Evolutionary conservation across 2,797 vertebrate species (phyloP), one percentile per base, ranked within the genome.

Genomic region (Podargus strigoides): DNA sequence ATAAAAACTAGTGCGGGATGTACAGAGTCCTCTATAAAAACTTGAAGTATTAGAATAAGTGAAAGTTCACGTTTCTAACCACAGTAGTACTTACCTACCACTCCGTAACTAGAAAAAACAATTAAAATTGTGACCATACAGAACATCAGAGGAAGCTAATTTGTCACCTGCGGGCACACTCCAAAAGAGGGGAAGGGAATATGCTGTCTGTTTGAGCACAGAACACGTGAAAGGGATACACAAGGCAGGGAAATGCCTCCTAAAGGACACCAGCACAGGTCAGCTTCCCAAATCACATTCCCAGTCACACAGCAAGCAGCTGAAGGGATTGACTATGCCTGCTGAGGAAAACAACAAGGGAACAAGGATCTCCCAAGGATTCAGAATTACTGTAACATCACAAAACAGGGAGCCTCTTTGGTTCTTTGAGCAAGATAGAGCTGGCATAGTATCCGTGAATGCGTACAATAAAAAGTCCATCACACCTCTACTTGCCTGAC

Each of bases 371-470:
- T 7, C 14, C 14, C 7, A 12, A 12, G 26, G 41, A 28, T 28
- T 49, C 46, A 28, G 28, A 21, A 28, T 46, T n/a, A 32, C 15
- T 12, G 1, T 7, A 41, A 6, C 32, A 5, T 12, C n/a, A 14
- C 2, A 13, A 12, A 46, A 11, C 6, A 19, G 13, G 17, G 32
- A 34, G 4, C 0, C 1, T 6, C 9, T 9, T 37, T 0, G 0
- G 12, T 47, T 27, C 24, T 21, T 62, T 50, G 60, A n/a, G 0
- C 9, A 27, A 28, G n/a, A 46, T 16, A 10, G 2, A 21, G 15
- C 2, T 22, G 34, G 26, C 11, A 4, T 8, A 15, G 24, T 10
- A 7, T 7, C 34, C 3, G 1, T 6, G 18, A 14, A 28, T 16
- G 10, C 2, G 23, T 36, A 12, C 30, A 4, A 12, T 30, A 7